These are phyloP conservation scores for Phalacrocorax carbo DNA, from an alignment of 2,113 vertebrate genomes.

Conservation along the genomic window DNA sequence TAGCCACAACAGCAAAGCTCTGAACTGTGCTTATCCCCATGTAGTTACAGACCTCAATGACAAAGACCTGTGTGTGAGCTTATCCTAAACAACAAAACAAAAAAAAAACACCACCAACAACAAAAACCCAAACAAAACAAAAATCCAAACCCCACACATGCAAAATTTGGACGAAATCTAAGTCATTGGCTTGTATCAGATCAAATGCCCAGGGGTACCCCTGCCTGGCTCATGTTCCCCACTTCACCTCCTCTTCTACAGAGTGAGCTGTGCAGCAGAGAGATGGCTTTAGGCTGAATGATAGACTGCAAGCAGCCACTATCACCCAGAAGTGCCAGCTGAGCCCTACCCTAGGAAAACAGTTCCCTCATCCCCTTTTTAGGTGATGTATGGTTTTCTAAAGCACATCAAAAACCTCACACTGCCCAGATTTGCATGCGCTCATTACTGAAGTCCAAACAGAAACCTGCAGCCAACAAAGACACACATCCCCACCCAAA, in stretches of 20 bases:
- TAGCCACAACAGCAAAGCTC: not conserved
- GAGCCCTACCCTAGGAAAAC: not conserved
- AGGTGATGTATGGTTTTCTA: not conserved
- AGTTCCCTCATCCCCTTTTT: not conserved
- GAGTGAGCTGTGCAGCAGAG: not conserved
- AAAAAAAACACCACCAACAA: rapidly evolving
- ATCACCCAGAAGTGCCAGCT: not conserved
- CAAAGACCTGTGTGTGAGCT: not conserved
- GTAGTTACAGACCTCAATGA: not conserved
- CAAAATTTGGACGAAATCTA: not conserved
- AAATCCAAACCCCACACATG: not conserved
- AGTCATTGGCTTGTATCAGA: not conserved
- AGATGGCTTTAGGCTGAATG: not conserved
- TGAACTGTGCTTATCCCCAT: not conserved
- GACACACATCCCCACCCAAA: not conserved
- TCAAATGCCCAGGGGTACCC: not conserved
- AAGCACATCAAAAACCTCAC: not conserved
- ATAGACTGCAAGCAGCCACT: not conserved
- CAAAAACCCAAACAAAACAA: not conserved
- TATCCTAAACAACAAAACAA: not conserved
- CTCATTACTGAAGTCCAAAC: not conserved
- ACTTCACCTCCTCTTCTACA: not conserved
- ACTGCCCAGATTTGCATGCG: not conserved
- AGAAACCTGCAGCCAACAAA: not conserved
- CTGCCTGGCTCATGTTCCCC: not conserved